Percentiles rank a stretch among this genome's conserved stretches.
Conservation (phyloP, 2,797 vertebrate genomes). For the Chelidonichthys spinosus region DNA sequence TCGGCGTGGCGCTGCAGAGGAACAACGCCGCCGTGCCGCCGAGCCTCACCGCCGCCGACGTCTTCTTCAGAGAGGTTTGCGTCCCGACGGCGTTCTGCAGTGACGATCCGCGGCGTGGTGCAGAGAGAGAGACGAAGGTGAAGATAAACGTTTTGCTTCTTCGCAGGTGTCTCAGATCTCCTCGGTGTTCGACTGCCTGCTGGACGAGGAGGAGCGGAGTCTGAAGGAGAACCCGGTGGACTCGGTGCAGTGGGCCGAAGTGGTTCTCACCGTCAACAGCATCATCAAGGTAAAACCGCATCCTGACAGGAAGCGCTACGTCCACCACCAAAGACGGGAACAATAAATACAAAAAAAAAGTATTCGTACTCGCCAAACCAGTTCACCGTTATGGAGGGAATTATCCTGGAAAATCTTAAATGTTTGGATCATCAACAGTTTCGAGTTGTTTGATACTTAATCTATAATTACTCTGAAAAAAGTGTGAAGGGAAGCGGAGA, state of each 20-base stretch:
- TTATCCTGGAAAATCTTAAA: too few species aligned
- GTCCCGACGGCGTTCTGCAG: rapidly evolving
- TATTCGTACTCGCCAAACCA: too few species aligned
- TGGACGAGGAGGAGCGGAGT: conserved; percentile 91
- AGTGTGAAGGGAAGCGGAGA: background rate
- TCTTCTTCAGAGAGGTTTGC: conserved; percentile 95
- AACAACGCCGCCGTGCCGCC: conserved; percentile 78
- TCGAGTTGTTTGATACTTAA: background rate
- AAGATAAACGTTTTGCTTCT: background rate
- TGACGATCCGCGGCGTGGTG: rapidly evolving
- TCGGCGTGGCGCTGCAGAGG: conserved; percentile 85
- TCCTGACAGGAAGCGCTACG: background rate
- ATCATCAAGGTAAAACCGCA: conserved; percentile 89
- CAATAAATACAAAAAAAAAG: background rate
- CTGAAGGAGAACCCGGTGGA: conserved; percentile 86
- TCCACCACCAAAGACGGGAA: background rate
- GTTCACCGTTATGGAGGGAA: too few species aligned
- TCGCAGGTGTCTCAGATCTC: conserved; percentile 94
- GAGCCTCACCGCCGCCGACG: conserved; percentile 92
- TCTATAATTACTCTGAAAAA: background rate
- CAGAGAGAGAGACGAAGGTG: background rate
- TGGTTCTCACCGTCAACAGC: conserved; percentile 88
- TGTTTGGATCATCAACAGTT: too few species aligned
- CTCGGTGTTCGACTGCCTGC: conserved; percentile 90
- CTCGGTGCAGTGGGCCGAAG: conserved; percentile 90